These are phyloP conservation scores for Danionella cerebrum DNA, from an alignment of 2,113 vertebrate species.

Conservation along the genomic window DNA sequence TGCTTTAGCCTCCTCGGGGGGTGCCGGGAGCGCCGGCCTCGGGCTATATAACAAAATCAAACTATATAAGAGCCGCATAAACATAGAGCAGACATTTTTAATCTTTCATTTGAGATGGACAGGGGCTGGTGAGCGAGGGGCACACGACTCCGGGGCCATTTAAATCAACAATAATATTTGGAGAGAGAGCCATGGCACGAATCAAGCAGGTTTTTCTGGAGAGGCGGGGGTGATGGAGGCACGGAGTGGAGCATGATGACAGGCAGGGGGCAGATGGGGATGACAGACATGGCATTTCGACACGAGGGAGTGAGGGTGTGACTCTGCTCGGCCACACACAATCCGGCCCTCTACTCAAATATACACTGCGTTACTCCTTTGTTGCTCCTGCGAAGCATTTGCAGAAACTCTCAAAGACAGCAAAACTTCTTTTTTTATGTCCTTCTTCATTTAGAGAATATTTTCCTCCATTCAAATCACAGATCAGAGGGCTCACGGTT, in stretches of 20 bases:
- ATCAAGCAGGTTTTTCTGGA: not conserved
- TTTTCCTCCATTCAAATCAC: no score
- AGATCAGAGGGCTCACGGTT: no score
- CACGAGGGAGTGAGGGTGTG: not conserved
- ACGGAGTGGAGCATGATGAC: slow-evolving; percentile 26
- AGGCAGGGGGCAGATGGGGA: slow-evolving; percentile 33
- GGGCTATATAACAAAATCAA: slow-evolving; percentile 12
- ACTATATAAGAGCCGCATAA: slow-evolving; percentile 2
- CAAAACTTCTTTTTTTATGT: no score
- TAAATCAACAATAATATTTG: slow-evolving; percentile 46
- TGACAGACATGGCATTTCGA: slow-evolving; percentile 43
- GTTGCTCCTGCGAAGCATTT: not conserved
- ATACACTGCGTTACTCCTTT: slow-evolving; percentile 25
- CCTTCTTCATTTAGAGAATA: no score
- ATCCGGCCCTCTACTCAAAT: slow-evolving; percentile 17
- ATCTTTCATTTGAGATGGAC: slow-evolving; percentile 9
- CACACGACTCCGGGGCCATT: slow-evolving; percentile 21
- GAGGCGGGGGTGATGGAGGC: not conserved
- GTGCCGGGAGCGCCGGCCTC: not conserved
- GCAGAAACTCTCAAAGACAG: not conserved
- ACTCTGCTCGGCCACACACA: slow-evolving; percentile 14
- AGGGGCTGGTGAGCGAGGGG: slow-evolving; percentile 12
- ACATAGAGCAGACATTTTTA: slow-evolving; percentile 8
- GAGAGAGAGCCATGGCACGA: slow-evolving; percentile 23
- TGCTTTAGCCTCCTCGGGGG: slow-evolving; percentile 16